Base-by-base conservation (phyloP, 2,888 invertebrate genomes). In the Rapana venosa region DNA sequence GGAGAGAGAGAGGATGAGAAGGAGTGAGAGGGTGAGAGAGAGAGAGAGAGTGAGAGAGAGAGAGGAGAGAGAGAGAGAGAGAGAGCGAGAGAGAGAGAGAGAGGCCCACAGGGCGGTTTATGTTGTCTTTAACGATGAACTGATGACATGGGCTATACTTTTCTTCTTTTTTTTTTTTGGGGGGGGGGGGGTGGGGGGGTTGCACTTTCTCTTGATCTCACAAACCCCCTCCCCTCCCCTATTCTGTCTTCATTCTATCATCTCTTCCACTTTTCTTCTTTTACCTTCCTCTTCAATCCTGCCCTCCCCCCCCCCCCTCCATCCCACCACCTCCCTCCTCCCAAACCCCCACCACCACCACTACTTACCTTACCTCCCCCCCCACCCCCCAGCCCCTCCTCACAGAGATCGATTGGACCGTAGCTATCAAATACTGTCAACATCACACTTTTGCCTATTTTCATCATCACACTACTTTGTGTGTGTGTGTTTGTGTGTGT, bases 371-470 rank as follows among this genome's bases (percentile, higher is more conserved):
- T 26, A 22, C 70, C 4, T 30, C 15, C 4, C 20, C 32, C 22
- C 32, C 13, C 77, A 32, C 32, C 32, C 77, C 32, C 77, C 77
- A 32, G 32, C 32, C 77, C 15, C 30, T 6, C 15, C 30, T 15
- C 74, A 1, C 30, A 8, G n/a, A 26, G 22, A 74, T 74, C n/a
- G 74, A 74, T 74, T 74, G 74, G 26, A 11, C 77, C n/a, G n/a
- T n/a, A n/a, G 11, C 32, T 79, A 79, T 79, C 77, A 79, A 79
- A 32, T 20, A 32, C 77, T 32, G 77, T 79, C 77, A 79, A 32
- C 77, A 26, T 79, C 77, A 79, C 77, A 32, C 77, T 79, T 79
- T 79, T 79, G 77, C 77, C 26, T 79, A 79, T 20, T 79, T 79
- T 79, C 32, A 20, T 79, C 77, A 20, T 79, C 77, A 32, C 77